phyloP scores from a whole-genome alignment of 2,113 vertebrate genomes.

The Penelope pileata region DNA sequence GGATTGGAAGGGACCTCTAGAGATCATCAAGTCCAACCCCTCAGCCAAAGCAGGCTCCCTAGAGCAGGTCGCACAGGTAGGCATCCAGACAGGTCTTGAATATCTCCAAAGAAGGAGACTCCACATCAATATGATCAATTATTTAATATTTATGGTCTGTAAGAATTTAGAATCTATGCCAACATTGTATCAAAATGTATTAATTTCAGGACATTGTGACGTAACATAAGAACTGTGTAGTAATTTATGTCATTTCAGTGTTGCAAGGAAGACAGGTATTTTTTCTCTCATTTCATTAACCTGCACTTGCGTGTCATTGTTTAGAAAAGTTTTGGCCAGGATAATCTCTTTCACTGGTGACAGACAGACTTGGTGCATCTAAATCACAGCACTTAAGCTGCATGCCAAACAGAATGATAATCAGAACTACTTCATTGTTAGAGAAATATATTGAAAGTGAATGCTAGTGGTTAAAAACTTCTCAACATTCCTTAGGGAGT shows the following conservation, averaged over 20 bases:
- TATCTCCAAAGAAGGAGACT: too few relatives aligned
- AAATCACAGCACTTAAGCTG: neutral
- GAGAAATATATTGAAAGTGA: neutral
- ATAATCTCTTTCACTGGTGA: neutral
- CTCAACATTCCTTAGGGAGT: neutral
- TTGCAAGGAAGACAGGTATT: neutral
- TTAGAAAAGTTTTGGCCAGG: neutral
- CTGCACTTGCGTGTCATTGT: neutral
- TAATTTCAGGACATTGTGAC: constrained; percentile 8
- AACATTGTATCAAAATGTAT: neutral
- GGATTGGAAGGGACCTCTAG: too few relatives aligned
- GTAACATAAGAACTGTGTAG: neutral
- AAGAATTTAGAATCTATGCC: neutral
- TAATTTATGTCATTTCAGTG: neutral
- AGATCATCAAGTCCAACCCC: too few relatives aligned
- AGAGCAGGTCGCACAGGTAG: too few relatives aligned
- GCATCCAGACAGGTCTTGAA: too few relatives aligned
- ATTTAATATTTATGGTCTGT: neutral
- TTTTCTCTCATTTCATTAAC: neutral
- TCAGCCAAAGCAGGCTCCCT: too few relatives aligned
- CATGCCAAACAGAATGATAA: neutral
- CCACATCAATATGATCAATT: neutral
- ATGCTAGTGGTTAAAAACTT: neutral
- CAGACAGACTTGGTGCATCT: neutral
- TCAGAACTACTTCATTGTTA: neutral